Evolutionary conservation across 2,797 vertebrate genomes (phyloP).

Genomic region (Lagodon rhomboides): DNA sequence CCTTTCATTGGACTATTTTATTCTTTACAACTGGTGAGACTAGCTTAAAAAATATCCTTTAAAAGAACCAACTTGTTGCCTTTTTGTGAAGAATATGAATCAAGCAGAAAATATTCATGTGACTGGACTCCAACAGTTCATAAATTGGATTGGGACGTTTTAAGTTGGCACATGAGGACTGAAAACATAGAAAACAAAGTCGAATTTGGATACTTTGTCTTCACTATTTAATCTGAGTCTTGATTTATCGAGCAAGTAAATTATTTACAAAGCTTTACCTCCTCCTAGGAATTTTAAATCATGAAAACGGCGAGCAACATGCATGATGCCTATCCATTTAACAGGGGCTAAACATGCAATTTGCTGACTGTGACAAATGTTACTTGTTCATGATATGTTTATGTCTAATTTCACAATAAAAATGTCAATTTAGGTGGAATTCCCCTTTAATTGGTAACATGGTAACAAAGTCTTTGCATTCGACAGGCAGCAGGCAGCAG

Average conservation of each 20-base stretch:
- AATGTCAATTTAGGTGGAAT: slow-evolving; percentile 37
- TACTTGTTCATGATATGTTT: not conserved
- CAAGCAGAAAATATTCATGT: slow-evolving; percentile 28
- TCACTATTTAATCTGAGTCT: no score
- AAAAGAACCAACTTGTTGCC: not conserved
- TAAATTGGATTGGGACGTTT: not conserved
- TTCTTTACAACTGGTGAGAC: not conserved
- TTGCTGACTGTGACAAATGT: not conserved
- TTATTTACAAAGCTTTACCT: no score
- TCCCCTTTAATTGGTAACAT: slow-evolving; percentile 59
- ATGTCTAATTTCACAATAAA: not conserved
- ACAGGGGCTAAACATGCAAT: not conserved
- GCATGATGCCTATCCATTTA: not conserved
- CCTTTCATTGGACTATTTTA: not conserved
- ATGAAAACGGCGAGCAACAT: not conserved
- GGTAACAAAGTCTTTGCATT: slow-evolving; percentile 40
- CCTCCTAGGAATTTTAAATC: no score
- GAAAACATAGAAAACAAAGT: slow-evolving; percentile 48
- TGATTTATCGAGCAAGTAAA: no score
- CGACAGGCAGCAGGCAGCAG: slow-evolving; percentile 72
- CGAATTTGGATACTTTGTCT: slow-evolving; percentile 40
- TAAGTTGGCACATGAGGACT: not conserved
- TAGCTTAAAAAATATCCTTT: not conserved
- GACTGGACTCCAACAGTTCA: slow-evolving; percentile 25
- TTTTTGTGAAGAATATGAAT: not conserved